These are phyloP conservation scores for Mus spicilegus DNA, from an alignment of 2,113 vertebrate species.

Conservation along the genomic window DNA sequence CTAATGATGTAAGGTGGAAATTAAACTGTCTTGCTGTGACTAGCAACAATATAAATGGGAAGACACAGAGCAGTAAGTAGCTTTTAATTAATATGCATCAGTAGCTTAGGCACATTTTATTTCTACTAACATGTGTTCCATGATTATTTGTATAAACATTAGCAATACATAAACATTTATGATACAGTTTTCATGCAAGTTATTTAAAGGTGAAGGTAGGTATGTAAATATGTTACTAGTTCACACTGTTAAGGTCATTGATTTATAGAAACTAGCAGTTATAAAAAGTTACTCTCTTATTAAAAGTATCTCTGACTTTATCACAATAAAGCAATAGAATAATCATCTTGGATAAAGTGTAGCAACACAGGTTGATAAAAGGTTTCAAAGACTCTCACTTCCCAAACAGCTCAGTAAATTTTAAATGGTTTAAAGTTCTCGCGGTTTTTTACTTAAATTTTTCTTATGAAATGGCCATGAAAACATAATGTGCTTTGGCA, in stretches of 20 bases:
- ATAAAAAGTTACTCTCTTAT: slow-evolving; percentile 8
- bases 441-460: neutral
- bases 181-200: neutral
- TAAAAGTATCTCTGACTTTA: neutral
- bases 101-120: neutral
- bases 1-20: neutral
- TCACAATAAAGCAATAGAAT: neutral
- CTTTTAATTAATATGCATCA: neutral
- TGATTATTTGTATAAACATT: neutral
- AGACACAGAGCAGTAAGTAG: slow-evolving; percentile 3
- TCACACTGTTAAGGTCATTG: neutral
- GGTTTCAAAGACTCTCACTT: neutral
- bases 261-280: neutral
- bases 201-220: neutral
- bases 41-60: neutral
- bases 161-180: neutral
- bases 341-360: neutral
- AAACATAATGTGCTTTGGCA: neutral
- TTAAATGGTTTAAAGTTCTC: neutral
- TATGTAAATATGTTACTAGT: neutral
- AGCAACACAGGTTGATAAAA: neutral
- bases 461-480: neutral
- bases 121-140: neutral
- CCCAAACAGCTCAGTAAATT: neutral
- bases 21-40: neutral